Evolutionary conservation across 2,888 invertebrate genomes (phyloP), one percentile per base, ranked within the genome.

Genomic region (Dryomyza anilis): DNA sequence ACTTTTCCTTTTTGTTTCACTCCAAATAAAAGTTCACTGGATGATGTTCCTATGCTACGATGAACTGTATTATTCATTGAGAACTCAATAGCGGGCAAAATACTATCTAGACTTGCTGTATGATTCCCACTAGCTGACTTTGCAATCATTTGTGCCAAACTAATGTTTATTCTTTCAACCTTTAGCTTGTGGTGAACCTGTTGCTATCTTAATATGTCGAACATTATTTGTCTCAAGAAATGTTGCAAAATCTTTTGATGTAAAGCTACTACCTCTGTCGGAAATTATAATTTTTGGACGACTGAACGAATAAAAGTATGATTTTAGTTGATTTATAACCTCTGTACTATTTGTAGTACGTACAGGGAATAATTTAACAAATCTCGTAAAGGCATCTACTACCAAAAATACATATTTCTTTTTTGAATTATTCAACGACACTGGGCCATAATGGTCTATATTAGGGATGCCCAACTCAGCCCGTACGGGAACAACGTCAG

Each of bases 391-490:
- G 2, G 65, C 67, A n/a, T n/a, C n/a, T n/a, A n/a, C n/a, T n/a
- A n/a, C n/a, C n/a, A n/a, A n/a, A n/a, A n/a, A n/a, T n/a, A 55
- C 77, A 74, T n/a, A 76, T 63, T 6, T 76, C 64, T 50, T 64
- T 65, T 70, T 68, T 8, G 65, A 39, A 3, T 25, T 48, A 7
- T 62, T 58, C 19, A 66, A 67, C 33, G 69, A 67, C 10, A 76
- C 63, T 0, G 74, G 75, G n/a, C 75, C 74, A 33, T 67, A 70
- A 68, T 78, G 78, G n/a, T n/a, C n/a, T n/a, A n/a, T n/a, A n/a
- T n/a, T n/a, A n/a, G n/a, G n/a, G n/a, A n/a, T n/a, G n/a, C n/a
- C n/a, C n/a, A n/a, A n/a, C n/a, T n/a, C n/a, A n/a, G n/a, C n/a
- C n/a, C n/a, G n/a, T n/a, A n/a, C n/a, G n/a, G n/a, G n/a, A n/a